Conservation (phyloP, 2,797 vertebrate genomes). For the Coreius guichenoti region DNA sequence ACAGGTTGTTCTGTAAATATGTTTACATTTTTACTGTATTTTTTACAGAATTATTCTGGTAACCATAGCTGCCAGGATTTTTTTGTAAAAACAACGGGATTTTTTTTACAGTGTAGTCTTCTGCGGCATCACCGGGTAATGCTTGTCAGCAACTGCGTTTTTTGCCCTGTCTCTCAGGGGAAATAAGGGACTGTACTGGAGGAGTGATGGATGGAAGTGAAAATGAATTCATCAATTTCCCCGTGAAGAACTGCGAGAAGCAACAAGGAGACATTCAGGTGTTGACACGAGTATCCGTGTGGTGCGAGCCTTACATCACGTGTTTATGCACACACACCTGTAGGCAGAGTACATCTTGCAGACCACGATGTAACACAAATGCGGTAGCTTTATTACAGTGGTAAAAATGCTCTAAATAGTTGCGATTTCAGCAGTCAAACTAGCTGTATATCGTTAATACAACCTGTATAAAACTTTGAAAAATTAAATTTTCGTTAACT, state of each 20-base stretch:
- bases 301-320: conserved; percentile 45
- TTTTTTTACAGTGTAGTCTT: conserved; percentile 33
- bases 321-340: conserved; percentile 51
- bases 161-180: conserved; percentile 42
- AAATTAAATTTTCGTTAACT: neutral
- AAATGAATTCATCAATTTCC: conserved; percentile 63
- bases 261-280: conserved; percentile 53
- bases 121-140: conserved; percentile 46
- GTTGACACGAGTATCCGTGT: conserved; percentile 43
- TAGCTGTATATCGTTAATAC: neutral
- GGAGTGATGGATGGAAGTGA: conserved; percentile 61
- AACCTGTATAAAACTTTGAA: neutral
- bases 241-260: conserved; percentile 35
- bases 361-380: neutral
- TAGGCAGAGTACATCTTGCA: conserved; percentile 31
- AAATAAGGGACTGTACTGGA: conserved; percentile 55
- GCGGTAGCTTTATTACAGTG: neutral
- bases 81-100: neutral
- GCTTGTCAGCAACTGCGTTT: conserved; percentile 56
- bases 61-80: neutral
- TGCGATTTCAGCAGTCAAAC: neutral
- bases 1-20: neutral
- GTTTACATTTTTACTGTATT: neutral
- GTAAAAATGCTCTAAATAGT: neutral
- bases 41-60: neutral